These are phyloP conservation scores for Yoshiicerus persimilis DNA, from an alignment of 1,140 invertebrate genomes.

Conservation along the genomic window DNA sequence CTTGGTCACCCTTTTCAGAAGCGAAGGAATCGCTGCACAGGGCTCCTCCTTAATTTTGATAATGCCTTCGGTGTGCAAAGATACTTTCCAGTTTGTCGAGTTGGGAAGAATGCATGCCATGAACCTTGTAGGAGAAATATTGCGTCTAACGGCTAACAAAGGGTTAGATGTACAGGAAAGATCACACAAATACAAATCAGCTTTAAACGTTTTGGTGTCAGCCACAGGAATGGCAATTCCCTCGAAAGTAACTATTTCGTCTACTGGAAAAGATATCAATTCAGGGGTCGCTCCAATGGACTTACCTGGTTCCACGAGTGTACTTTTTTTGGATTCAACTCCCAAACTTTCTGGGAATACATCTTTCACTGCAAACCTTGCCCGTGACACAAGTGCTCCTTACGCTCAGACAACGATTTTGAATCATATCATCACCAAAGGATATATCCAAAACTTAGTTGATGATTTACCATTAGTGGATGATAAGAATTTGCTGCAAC, in stretches of 20 bases:
- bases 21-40: background rate
- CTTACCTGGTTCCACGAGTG: too few relatives aligned
- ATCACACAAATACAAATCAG: background rate
- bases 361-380: too few relatives aligned
- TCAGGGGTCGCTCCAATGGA: too few relatives aligned
- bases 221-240: too few relatives aligned
- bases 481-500: slow-evolving; percentile 26
- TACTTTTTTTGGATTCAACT: too few relatives aligned
- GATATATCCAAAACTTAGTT: slow-evolving; percentile 37
- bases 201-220: too few relatives aligned
- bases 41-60: slow-evolving; percentile 23
- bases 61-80: slow-evolving; percentile 36
- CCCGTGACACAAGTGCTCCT: too few relatives aligned
- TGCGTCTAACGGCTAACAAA: background rate
- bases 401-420: background rate
- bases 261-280: too few relatives aligned
- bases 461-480: slow-evolving; percentile 32
- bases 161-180: slow-evolving; percentile 22
- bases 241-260: too few relatives aligned
- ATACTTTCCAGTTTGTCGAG: slow-evolving; percentile 30
- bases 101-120: slow-evolving; percentile 37
- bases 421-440: slow-evolving; percentile 29
- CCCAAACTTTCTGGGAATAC: too few relatives aligned
- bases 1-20: slow-evolving; percentile 27
- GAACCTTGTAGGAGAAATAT: slow-evolving; percentile 45